A percentile compares a stretch with the other conserved stretches of the same genome.
Evolutionary conservation across 2,113 vertebrate species (phyloP).

Genomic region (Osmerus mordax): DNA sequence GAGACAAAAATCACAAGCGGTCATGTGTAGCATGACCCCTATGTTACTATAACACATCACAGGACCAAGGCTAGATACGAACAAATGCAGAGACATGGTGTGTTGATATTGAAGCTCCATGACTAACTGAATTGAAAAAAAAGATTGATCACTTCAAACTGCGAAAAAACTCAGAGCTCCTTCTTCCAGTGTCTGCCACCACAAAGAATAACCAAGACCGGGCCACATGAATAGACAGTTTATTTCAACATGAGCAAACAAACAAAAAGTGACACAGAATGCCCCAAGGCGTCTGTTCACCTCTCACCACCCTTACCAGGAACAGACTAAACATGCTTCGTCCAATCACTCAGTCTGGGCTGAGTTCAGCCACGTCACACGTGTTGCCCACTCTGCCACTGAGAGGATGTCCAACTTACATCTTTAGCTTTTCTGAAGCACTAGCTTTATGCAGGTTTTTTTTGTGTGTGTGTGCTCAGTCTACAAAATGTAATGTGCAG

Average conservation of each 20-base stretch:
- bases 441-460: too few species aligned
- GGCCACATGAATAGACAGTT: slow-evolving; percentile 22
- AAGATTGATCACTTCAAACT: neutral
- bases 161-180: neutral
- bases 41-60: neutral
- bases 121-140: neutral
- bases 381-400: neutral
- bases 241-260: slow-evolving; percentile 42
- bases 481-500: too few species aligned
- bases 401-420: neutral
- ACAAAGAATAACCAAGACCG: neutral
- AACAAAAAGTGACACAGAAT: slow-evolving; percentile 48
- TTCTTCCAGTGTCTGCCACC: neutral
- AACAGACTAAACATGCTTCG: slow-evolving; percentile 39
- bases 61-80: neutral
- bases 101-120: neutral
- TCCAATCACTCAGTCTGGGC: slow-evolving; percentile 40
- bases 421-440: neutral
- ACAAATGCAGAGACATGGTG: neutral
- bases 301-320: slow-evolving; percentile 45
- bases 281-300: slow-evolving; percentile 45
- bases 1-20: neutral
- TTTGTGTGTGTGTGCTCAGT: too few species aligned
- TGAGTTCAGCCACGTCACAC: slow-evolving; percentile 9
- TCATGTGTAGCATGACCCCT: slow-evolving; percentile 1